Conservation (phyloP, 2,888 invertebrate species). For the Hyppa rectilinea region DNA sequence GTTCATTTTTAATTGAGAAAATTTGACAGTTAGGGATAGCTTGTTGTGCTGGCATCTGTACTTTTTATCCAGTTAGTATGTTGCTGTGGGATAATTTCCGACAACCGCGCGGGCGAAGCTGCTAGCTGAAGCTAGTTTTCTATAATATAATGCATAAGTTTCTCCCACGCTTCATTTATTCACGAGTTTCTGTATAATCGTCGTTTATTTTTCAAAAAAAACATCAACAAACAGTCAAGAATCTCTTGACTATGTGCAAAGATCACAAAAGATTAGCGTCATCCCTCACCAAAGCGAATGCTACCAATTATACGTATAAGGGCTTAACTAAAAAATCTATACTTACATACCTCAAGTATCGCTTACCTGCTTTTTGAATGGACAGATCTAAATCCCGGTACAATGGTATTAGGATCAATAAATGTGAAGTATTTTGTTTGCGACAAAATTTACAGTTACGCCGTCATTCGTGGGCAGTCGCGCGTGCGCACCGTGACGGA, state of each 20-base stretch:
- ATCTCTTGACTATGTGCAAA: slow-evolving; percentile 62
- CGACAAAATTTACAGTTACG: slow-evolving; percentile 86
- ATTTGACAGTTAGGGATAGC: too few relatives aligned
- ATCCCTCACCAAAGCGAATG: slow-evolving; percentile 79
- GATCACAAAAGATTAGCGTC: slow-evolving; percentile 78
- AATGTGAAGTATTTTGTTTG: slow-evolving; percentile 82
- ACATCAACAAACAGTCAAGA: slow-evolving; percentile 62
- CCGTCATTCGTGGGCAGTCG: slow-evolving; percentile 72
- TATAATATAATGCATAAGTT: not conserved
- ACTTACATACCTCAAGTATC: slow-evolving; percentile 74
- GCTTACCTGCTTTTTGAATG: slow-evolving; percentile 86
- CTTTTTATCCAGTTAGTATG: too few relatives aligned
- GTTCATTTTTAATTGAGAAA: too few relatives aligned
- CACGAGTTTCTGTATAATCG: slow-evolving; percentile 6
- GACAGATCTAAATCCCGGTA: slow-evolving; percentile 79
- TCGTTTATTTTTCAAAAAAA: slow-evolving; percentile 46
- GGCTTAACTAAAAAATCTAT: slow-evolving; percentile 72
- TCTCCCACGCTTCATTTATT: slow-evolving; percentile 22
- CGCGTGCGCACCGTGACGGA: slow-evolving; percentile 74
- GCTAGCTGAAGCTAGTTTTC: too few relatives aligned
- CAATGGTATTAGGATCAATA: slow-evolving; percentile 83
- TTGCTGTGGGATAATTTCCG: too few relatives aligned
- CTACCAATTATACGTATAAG: slow-evolving; percentile 74
- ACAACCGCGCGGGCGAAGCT: too few relatives aligned
- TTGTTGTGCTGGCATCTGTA: too few relatives aligned